phyloP scores from a whole-genome alignment of 1,140 invertebrate genomes.

The Drosophila seguyi region DNA sequence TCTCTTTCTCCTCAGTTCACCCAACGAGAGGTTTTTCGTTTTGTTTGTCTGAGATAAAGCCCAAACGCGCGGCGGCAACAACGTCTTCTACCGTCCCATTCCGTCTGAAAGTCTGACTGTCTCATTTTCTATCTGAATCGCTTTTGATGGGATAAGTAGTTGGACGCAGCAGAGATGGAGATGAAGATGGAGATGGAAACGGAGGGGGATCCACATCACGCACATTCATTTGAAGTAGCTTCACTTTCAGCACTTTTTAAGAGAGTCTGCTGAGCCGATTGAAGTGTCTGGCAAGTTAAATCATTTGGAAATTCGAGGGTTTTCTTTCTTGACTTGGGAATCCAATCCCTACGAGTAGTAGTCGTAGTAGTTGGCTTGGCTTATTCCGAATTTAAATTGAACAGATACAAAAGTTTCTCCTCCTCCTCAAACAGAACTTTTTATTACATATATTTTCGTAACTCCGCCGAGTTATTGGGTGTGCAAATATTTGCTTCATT shows the following conservation, averaged over 20 bases:
- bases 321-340: slow-evolving; percentile 20
- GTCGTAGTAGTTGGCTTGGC: slow-evolving; percentile 18
- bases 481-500: slow-evolving; percentile 43
- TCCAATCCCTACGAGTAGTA: background rate
- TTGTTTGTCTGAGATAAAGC: slow-evolving; percentile 23
- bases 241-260: slow-evolving; percentile 55
- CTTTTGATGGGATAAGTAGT: slow-evolving; percentile 49
- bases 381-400: slow-evolving; percentile 41
- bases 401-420: slow-evolving; percentile 42
- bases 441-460: slow-evolving; percentile 22
- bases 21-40: background rate
- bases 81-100: background rate
- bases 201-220: slow-evolving; percentile 42
- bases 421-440: background rate
- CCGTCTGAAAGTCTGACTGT: slow-evolving; percentile 1
- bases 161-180: slow-evolving; percentile 1
- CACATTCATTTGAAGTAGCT: slow-evolving; percentile 64
- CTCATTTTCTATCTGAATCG: slow-evolving; percentile 35
- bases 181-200: background rate
- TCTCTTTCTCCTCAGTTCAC: background rate
- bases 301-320: slow-evolving; percentile 61
- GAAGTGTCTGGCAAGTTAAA: slow-evolving; percentile 70
- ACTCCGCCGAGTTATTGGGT: slow-evolving; percentile 23
- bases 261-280: slow-evolving; percentile 41
- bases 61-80: slow-evolving; percentile 2